A percentile compares a stretch with the other conserved stretches of the same genome.
Conservation (phyloP, 2,888 invertebrate genomes). For the Idaea biselata region DNA sequence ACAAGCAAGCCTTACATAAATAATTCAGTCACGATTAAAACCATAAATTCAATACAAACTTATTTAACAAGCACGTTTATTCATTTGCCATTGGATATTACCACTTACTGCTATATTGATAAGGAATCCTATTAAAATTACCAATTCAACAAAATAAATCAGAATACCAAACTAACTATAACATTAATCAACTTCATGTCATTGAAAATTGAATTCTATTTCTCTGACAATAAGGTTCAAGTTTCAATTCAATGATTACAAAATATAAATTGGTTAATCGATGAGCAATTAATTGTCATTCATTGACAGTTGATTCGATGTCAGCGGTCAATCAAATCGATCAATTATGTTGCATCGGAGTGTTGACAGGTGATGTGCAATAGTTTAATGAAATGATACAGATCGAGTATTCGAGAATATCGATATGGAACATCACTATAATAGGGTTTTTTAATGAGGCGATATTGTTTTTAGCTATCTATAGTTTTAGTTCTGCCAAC, state of each 20-base stretch:
- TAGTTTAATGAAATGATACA: background rate
- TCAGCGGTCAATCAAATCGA: slow-evolving; percentile 50
- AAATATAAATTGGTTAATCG: slow-evolving; percentile 11
- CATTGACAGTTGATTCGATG: slow-evolving; percentile 52
- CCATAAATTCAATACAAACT: too few species aligned
- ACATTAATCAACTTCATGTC: background rate
- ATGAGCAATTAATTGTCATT: slow-evolving; percentile 59
- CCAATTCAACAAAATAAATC: background rate
- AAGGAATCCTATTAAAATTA: background rate
- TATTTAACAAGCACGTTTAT: background rate
- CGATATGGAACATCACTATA: background rate
- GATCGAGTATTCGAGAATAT: background rate
- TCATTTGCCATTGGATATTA: background rate
- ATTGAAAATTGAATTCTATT: slow-evolving; percentile 1
- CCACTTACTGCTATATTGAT: background rate
- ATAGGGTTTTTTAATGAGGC: too few species aligned
- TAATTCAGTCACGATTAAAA: too few species aligned
- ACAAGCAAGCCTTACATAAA: too few species aligned
- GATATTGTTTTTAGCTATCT: too few species aligned
- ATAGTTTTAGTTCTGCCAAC: too few species aligned
- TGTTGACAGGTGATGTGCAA: slow-evolving; percentile 6
- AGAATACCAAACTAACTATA: background rate
- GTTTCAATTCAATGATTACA: background rate
- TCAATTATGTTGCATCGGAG: slow-evolving; percentile 33
- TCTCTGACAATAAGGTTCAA: slow-evolving; percentile 11